Evolutionary conservation across 2,888 invertebrate genomes (phyloP), one percentile per base, ranked within the genome.

Genomic region (Erebia palarica): DNA sequence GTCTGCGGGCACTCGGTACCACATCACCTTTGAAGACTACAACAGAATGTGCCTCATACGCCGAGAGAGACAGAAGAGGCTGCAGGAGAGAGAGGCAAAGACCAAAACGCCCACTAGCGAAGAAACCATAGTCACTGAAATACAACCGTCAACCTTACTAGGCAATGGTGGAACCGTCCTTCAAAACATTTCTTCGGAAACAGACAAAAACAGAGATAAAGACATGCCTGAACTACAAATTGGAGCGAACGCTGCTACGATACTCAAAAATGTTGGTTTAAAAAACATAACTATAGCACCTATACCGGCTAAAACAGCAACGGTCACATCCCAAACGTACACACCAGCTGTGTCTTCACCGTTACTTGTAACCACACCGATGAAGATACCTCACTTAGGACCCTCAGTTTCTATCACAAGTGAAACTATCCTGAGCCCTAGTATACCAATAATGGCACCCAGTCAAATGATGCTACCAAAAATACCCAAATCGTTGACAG

Each of bases 401-500:
- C 84, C 91, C 0, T 82, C 88, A 0, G 87, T 89, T 42, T 85
- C 91, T 0, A 87, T 90, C 8, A 86, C 88, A 0, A 86, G 86
- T 51, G 92, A 91, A 65, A 80, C 87, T 0, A 75, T 84, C 0
- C 71, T 86, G 2, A 80, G 84, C 0, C 81, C 86, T 0, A 81
- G 77, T 57, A 51, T 81, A 10, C 82, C 86, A 0, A 68, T 86
- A 3, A 84, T 92, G 77, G 77, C 82, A 3, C 78, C 88, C 0
- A 83, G 81, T 27, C 85, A 86, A 70, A 82, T 90, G 84, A 89
- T 95, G 68, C 90, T 97, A 92, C 96, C 97, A 65, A 96, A 96
- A 87, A 96, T 97, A 83, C 97, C 97, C 44, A 96, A 96, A 85
- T 96, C 96, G 1, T 85, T 97, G 77, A 97, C 97, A 0, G 96